Evolutionary conservation across 1,140 invertebrate species (phyloP).

Genomic region (Sinella curviseta): DNA sequence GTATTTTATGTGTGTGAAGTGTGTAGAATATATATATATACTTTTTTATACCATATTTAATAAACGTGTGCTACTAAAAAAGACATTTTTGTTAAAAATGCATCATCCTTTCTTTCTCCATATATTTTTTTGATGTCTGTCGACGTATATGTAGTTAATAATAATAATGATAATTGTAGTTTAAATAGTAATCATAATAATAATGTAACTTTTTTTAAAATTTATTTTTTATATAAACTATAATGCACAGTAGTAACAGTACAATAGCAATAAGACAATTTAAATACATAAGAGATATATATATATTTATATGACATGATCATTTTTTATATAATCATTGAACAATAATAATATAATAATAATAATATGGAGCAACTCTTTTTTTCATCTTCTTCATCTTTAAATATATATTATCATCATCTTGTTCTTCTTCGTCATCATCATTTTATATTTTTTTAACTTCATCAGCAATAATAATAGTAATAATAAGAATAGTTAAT

Average conservation of each 20-base stretch:
- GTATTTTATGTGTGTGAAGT: neutral
- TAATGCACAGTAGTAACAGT: conserved; percentile 14
- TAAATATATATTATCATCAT: neutral
- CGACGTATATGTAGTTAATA: no score
- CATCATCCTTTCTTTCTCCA: neutral
- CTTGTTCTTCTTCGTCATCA: neutral
- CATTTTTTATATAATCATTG: neutral
- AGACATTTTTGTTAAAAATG: neutral
- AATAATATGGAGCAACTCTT: neutral
- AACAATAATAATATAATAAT: neutral
- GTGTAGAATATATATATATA: neutral
- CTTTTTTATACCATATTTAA: neutral
- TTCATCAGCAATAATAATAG: neutral
- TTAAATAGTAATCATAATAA: neutral
- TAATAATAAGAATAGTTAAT: neutral
- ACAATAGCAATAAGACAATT: conserved; percentile 1
- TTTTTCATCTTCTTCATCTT: neutral
- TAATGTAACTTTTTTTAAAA: neutral
- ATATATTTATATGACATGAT: neutral
- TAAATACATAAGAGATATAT: neutral
- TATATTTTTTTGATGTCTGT: no score
- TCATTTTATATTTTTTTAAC: neutral
- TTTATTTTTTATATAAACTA: conserved; percentile 4
- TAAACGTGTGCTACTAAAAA: conserved; percentile 22
- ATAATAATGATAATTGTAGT: neutral